Percentiles rank a stretch among this genome's conserved stretches.
These are phyloP conservation scores for Penelope pileata DNA, from an alignment of 2,113 vertebrate species.

Conservation along the genomic window DNA sequence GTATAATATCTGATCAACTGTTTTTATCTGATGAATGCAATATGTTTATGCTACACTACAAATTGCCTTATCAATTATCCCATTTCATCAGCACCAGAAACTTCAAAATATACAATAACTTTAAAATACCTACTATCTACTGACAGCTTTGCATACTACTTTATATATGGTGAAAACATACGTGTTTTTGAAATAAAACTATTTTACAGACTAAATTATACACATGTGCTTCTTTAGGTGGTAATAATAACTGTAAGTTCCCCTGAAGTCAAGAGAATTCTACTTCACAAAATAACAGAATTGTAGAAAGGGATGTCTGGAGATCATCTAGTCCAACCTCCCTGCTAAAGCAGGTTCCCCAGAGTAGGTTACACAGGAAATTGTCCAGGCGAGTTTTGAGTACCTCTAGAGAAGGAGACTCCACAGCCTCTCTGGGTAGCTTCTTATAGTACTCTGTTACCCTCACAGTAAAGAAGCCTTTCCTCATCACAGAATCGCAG, in stretches of 20 bases:
- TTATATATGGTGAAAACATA: neutral
- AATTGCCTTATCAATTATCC: conserved; percentile 46
- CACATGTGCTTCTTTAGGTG: neutral
- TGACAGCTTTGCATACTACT: neutral
- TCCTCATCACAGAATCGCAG: no score
- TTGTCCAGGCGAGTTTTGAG: neutral
- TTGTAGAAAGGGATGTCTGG: neutral
- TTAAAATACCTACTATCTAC: conserved; percentile 3
- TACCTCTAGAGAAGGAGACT: neutral
- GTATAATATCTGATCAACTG: conserved; percentile 27
- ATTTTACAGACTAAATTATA: neutral
- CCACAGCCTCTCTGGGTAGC: neutral
- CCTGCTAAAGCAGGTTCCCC: neutral
- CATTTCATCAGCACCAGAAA: conserved; percentile 29
- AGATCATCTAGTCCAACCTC: neutral
- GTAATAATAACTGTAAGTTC: neutral
- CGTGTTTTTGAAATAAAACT: neutral
- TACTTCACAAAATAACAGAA: neutral
- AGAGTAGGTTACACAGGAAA: neutral
- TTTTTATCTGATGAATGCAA: conserved; percentile 48
- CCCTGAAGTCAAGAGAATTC: neutral
- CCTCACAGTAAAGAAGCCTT: neutral
- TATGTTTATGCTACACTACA: conserved; percentile 17
- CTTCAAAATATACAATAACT: neutral
- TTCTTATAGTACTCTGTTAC: neutral